phyloP scores from a whole-genome alignment of 2,888 invertebrate genomes.

The Gisinianus flammeolus region DNA sequence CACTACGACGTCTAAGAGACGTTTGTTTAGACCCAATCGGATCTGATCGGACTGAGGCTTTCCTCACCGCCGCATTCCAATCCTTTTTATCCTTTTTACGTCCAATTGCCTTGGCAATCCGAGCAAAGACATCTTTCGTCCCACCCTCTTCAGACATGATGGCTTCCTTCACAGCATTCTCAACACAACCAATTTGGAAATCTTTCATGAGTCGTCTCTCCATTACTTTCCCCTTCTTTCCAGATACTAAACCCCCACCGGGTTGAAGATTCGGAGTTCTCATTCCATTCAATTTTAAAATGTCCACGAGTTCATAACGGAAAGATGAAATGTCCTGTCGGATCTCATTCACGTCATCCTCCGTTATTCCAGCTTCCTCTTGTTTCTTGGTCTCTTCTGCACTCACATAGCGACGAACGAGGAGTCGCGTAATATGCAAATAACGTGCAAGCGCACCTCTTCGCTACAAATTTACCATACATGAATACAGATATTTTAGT shows the following conservation, averaged over 20 bases:
- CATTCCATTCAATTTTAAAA: slow-evolving; percentile 87
- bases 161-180: slow-evolving; percentile 78
- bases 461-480: slow-evolving; percentile 35
- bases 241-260: slow-evolving; percentile 75
- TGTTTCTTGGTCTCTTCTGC: slow-evolving; percentile 80
- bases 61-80: slow-evolving; percentile 81
- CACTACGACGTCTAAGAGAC: slow-evolving; percentile 63
- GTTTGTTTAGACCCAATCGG: slow-evolving; percentile 71
- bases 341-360: slow-evolving; percentile 98
- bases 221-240: slow-evolving; percentile 84
- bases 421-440: slow-evolving; percentile 83
- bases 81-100: slow-evolving; percentile 71
- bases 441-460: slow-evolving; percentile 66
- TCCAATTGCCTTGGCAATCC: slow-evolving; percentile 81
- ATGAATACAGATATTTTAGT: not conserved
- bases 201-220: slow-evolving; percentile 84
- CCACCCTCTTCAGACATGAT: slow-evolving; percentile 72
- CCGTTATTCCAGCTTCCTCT: slow-evolving; percentile 90
- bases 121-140: slow-evolving; percentile 77
- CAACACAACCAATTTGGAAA: slow-evolving; percentile 88
- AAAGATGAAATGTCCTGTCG: slow-evolving; percentile 96
- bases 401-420: slow-evolving; percentile 89
- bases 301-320: slow-evolving; percentile 89
- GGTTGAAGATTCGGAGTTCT: slow-evolving; percentile 74
- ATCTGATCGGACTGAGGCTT: slow-evolving; percentile 68